These are phyloP conservation scores for Drosophila heteroneura DNA, from an alignment of 2,888 invertebrate species.

Conservation along the genomic window DNA sequence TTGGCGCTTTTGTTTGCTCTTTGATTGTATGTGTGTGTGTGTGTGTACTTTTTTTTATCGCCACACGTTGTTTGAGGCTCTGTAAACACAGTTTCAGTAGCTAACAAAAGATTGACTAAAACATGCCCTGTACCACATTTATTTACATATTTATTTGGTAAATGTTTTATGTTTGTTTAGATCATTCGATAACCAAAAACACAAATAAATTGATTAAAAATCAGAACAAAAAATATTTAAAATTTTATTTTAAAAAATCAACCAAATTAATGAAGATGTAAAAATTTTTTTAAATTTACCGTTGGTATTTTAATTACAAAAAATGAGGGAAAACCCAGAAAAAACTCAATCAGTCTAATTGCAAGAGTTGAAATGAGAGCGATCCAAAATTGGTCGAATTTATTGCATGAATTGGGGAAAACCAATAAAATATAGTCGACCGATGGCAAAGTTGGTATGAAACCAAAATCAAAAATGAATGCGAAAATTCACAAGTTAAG, in stretches of 20 bases:
- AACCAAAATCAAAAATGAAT: background rate
- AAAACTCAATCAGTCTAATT: background rate
- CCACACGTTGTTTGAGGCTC: slow-evolving; percentile 25
- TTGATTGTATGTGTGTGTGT: slow-evolving; percentile 28
- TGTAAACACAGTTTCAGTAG: slow-evolving; percentile 20
- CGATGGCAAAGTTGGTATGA: background rate
- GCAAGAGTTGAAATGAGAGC: background rate
- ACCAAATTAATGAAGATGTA: background rate
- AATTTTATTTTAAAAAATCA: background rate
- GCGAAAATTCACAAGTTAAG: background rate
- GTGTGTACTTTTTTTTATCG: slow-evolving; percentile 41
- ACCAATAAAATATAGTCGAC: background rate
- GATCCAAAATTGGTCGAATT: background rate
- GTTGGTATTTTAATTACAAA: background rate
- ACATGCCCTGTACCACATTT: slow-evolving; percentile 16
- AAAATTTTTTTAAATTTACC: background rate
- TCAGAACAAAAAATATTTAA: background rate
- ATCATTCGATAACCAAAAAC: background rate
- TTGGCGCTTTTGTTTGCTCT: slow-evolving; percentile 38
- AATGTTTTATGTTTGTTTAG: background rate
- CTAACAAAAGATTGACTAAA: background rate
- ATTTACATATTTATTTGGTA: background rate
- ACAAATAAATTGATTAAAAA: background rate
- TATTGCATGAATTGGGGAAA: background rate
- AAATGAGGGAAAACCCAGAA: background rate